Evolutionary conservation across 2,113 vertebrate genomes (phyloP), one percentile per base, ranked within the genome.

Genomic region (Lipophrys pholis): DNA sequence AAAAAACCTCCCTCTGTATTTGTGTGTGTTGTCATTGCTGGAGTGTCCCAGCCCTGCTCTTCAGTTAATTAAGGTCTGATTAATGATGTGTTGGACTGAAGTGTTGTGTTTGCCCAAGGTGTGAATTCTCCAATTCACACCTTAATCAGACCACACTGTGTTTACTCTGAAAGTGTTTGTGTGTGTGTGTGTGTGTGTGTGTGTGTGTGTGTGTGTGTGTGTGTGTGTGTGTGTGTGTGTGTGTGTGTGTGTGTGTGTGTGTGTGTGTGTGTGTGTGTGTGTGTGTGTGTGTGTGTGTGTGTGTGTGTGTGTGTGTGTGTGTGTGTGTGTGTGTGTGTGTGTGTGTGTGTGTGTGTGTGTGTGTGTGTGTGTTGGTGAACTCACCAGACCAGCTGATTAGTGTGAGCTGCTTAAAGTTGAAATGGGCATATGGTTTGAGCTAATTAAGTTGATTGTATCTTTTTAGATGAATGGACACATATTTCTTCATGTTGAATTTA

Each of bases 41-140:
- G 30, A 71, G 66, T 78, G 67, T 88, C 81, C 42, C 65, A 83
- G 75, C 70, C 66, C 45, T 70, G 69, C 50, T 71, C 78, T 89
- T 83, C 76, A 87, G 86, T 90, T 91, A 92, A 93, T 92, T 89
- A 91, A 84, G 75, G 82, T 59, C 71, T 93, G 87, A 93, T 93
- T 91, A 90, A 93, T 92, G 90, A 85, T 84, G 87, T 88, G 84
- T 90, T 83, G 51, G 65, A 71, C 76, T 83, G 53, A 79, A 81
- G 82, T 87, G 81, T 81, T 85, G 79, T 91, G 82, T 91, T 92
- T 92, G 89, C 81, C 72, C 65, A 91, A 89, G 91, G 91, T 93
- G 89, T 86, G 89, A 90, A 87, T 80, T 75, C 68, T 81, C 60
- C 57, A 84, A 86, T 93, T 93, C 87, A 87, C 91, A 91, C 89